Evolutionary conservation across 30 jellyfish, hydroid and myxozoan genomes (phyloP), one percentile per base, ranked within the genome.

Genomic region (Hydra vulgaris): DNA sequence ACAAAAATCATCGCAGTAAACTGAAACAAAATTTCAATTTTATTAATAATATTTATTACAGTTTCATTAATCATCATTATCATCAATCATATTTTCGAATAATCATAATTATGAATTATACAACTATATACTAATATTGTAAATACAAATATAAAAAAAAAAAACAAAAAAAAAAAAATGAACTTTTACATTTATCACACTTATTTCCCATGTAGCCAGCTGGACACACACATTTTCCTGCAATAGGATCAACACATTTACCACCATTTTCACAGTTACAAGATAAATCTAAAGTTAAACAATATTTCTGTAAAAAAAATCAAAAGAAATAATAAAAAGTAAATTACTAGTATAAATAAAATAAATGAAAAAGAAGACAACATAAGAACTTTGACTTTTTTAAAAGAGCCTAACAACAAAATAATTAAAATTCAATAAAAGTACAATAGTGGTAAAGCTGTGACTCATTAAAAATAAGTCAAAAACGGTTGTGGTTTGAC

Each of bases 171-270:
- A 7, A 71, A 0, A 27, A 7, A 81, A 21, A 0, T n/a, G 12
- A 25, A 1, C 7, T 54, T 88, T 27, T 71, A 91, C 97, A 76
- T 87, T 89, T 81, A n/a, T 84, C 78, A 66, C 97, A 91, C 27
- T 52, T 53, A 23, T 72, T 26, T 27, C 97, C 97, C n/a, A 83
- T 83, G 90, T 89, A 91, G 21, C 96, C 97, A 70, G 70, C 80
- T 20, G 96, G 88, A 77, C 97, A 91, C 61, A 74, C 84, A 86
- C 97, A 89, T 40, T 61, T 78, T 71, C 82, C 79, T 19, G 61
- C 72, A 17, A 76, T 7, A 21, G 97, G 95, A 54, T 89, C 89
- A 5, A 7, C 26, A 66, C 97, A 91, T 8, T 26, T 67, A 17
- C 96, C 97, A 77, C 95, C 95, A 68, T 91, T 83, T 73, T 54